phyloP scores from a whole-genome alignment of 1,140 invertebrate genomes.

The Diabrotica virgifera region DNA sequence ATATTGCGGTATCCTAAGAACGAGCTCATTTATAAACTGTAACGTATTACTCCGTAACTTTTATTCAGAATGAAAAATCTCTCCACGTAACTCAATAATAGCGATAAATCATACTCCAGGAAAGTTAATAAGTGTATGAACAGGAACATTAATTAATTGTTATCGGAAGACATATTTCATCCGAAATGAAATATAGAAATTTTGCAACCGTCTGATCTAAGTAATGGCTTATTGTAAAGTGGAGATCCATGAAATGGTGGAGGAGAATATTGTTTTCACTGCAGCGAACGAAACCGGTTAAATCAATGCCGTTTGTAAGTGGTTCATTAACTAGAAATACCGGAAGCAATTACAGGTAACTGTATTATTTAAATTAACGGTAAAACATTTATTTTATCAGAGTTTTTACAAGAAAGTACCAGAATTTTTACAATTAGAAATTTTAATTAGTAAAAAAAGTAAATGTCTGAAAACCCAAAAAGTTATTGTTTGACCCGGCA shows the following conservation, averaged over 20 bases:
- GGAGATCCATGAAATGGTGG: background rate
- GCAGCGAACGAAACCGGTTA: background rate
- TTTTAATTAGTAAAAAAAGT: too few relatives aligned
- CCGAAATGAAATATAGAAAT: conserved; percentile 1
- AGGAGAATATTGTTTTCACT: background rate
- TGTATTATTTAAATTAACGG: too few relatives aligned
- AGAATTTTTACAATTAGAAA: too few relatives aligned
- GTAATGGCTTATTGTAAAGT: conserved; percentile 1
- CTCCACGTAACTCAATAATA: background rate
- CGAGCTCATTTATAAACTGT: too few relatives aligned
- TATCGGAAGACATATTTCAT: conserved; percentile 6
- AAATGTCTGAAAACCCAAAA: too few relatives aligned
- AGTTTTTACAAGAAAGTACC: too few relatives aligned
- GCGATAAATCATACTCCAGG: conserved; percentile 5
- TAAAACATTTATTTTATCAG: too few relatives aligned
- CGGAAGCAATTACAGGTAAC: background rate
- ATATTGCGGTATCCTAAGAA: too few relatives aligned
- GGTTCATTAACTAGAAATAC: background rate
- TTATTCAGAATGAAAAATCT: background rate
- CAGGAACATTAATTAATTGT: conserved; percentile 9
- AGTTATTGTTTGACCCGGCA: too few relatives aligned
- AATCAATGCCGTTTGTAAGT: background rate
- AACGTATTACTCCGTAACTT: too few relatives aligned
- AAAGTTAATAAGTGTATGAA: conserved; percentile 4
- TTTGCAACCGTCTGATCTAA: background rate